phyloP scores from a whole-genome alignment of 2,888 invertebrate species.

The Sphinx pinastri region DNA sequence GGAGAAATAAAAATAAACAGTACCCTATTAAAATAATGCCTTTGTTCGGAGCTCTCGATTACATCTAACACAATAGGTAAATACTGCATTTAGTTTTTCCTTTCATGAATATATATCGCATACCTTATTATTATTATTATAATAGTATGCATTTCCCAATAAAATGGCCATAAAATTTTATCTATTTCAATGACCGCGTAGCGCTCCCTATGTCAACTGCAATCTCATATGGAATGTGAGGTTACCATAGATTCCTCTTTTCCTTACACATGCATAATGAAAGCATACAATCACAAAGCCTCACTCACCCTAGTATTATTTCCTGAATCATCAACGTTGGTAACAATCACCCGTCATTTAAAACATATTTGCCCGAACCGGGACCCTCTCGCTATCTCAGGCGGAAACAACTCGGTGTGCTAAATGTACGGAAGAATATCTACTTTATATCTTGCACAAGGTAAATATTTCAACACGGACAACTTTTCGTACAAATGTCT shows the following conservation, averaged over 20 bases:
- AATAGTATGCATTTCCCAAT: too few species aligned
- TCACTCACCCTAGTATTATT: background rate
- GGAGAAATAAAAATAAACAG: too few species aligned
- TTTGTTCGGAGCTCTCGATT: too few species aligned
- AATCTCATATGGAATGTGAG: too few species aligned
- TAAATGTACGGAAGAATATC: background rate
- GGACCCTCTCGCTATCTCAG: slow-evolving; percentile 10
- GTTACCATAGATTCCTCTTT: background rate
- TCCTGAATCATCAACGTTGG: background rate
- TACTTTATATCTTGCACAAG: slow-evolving; percentile 8
- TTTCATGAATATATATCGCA: too few species aligned
- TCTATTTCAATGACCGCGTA: too few species aligned
- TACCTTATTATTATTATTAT: too few species aligned
- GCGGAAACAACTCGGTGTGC: slow-evolving; percentile 10
- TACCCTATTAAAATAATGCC: too few species aligned
- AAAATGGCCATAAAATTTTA: too few species aligned
- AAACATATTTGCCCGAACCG: slow-evolving; percentile 5
- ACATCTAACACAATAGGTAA: too few species aligned
- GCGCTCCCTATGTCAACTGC: too few species aligned
- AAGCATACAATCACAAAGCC: background rate
- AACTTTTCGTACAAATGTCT: slow-evolving; percentile 1
- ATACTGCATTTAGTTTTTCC: too few species aligned
- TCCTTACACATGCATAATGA: background rate
- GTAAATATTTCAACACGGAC: slow-evolving; percentile 15
- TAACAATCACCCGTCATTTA: slow-evolving; percentile 22